phyloP scores from a whole-genome alignment of 2,888 invertebrate genomes.

The Pachliopta kotzebuea region DNA sequence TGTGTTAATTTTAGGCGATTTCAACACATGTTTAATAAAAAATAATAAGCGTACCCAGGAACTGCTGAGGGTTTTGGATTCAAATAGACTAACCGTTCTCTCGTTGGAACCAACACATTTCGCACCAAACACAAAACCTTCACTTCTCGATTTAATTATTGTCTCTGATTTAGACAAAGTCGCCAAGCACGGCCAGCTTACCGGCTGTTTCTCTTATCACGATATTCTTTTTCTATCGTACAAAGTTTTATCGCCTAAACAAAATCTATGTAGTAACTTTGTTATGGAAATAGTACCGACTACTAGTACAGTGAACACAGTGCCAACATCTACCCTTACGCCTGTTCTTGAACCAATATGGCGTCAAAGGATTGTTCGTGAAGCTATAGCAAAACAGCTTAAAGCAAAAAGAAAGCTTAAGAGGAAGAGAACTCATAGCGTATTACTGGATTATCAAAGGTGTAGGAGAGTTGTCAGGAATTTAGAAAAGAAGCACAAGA shows the following conservation, averaged over 20 bases:
- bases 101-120: slow-evolving; percentile 26
- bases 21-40: slow-evolving; percentile 30
- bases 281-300: slow-evolving; percentile 14
- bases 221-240: slow-evolving; percentile 28
- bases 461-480: slow-evolving; percentile 8
- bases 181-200: slow-evolving; percentile 28
- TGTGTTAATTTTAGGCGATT: slow-evolving; percentile 28
- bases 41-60: slow-evolving; percentile 13
- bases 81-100: slow-evolving; percentile 21
- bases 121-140: slow-evolving; percentile 26
- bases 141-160: slow-evolving; percentile 30
- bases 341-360: slow-evolving; percentile 18
- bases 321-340: neutral
- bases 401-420: slow-evolving; percentile 17
- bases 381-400: slow-evolving; percentile 13
- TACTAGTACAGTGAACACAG: neutral
- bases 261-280: slow-evolving; percentile 16
- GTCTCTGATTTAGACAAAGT: slow-evolving; percentile 26
- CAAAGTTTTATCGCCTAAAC: slow-evolving; percentile 24
- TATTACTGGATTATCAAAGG: slow-evolving; percentile 15
- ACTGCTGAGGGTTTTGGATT: slow-evolving; percentile 11
- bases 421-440: slow-evolving; percentile 16
- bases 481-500: slow-evolving; percentile 15
- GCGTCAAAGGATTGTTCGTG: neutral
- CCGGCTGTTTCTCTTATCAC: slow-evolving; percentile 29